phyloP scores from a whole-genome alignment of 1,140 invertebrate species.

The Leptoteleia sp. region DNA sequence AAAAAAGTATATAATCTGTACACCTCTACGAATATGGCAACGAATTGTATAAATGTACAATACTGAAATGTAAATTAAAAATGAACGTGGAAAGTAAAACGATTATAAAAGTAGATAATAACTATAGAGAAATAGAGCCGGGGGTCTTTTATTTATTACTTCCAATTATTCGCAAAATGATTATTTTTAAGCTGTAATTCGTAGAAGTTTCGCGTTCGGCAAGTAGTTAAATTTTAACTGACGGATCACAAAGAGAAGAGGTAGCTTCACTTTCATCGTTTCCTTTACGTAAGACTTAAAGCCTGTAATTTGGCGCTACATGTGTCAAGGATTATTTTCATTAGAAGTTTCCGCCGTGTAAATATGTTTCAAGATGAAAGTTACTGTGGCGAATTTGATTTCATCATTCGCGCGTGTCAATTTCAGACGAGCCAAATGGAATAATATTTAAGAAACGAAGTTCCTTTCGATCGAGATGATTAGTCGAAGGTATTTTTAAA shows the following conservation, averaged over 20 bases:
- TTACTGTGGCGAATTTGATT: slow-evolving; percentile 24
- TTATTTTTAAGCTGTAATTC: background rate
- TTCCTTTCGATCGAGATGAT: slow-evolving; percentile 22
- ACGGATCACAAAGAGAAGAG: slow-evolving; percentile 19
- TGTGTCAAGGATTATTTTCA: slow-evolving; percentile 48
- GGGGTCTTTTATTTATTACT: background rate
- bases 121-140: no score
- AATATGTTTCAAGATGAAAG: slow-evolving; percentile 39
- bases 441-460: slow-evolving; percentile 14
- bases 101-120: no score
- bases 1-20: no score
- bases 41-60: no score
- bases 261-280: slow-evolving; percentile 24
- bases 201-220: slow-evolving; percentile 1
- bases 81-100: no score
- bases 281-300: slow-evolving; percentile 41
- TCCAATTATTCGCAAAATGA: background rate
- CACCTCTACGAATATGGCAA: no score
- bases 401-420: slow-evolving; percentile 38
- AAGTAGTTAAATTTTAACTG: slow-evolving; percentile 6
- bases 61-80: no score
- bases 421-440: slow-evolving; percentile 32
- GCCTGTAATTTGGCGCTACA: slow-evolving; percentile 36
- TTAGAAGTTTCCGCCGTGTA: slow-evolving; percentile 29
- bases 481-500: slow-evolving; percentile 21